A percentile compares a stretch with the other conserved stretches of the same genome.
Evolutionary conservation across 2,113 vertebrate species (phyloP).

Genomic region (Rhinoderma darwinii): DNA sequence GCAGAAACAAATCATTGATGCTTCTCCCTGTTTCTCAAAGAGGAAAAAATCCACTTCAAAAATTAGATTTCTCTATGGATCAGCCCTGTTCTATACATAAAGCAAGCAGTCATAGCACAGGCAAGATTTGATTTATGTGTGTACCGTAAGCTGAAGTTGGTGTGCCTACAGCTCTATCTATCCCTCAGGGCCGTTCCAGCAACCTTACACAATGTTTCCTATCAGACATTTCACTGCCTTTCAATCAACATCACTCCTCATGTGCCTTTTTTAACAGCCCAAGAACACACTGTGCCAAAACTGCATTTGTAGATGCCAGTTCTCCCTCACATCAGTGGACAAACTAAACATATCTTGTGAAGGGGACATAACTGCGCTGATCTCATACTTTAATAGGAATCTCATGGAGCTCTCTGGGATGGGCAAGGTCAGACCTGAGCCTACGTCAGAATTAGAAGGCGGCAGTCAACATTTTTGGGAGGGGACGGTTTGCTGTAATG

Average conservation of each 20-base stretch:
- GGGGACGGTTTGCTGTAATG: conserved; percentile 69
- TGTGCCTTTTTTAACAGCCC: conserved; percentile 35
- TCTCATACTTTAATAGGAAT: conserved; percentile 10
- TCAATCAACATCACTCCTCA: conserved; percentile 54
- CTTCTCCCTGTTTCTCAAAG: neutral
- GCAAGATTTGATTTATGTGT: conserved; percentile 46
- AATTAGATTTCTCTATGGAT: neutral
- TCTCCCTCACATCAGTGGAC: conserved; percentile 23
- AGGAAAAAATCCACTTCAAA: conserved; percentile 6
- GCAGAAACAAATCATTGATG: conserved; percentile 5
- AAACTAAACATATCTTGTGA: conserved; percentile 36
- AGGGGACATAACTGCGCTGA: neutral
- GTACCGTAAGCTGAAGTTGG: conserved; percentile 30
- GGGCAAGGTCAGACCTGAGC: neutral
- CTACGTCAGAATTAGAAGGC: conserved; percentile 34
- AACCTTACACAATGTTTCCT: conserved; percentile 49
- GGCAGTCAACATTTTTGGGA: conserved; percentile 53
- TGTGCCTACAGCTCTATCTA: conserved; percentile 48
- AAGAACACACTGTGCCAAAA: conserved; percentile 41
- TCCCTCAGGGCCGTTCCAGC: conserved; percentile 41
- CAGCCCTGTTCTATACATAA: conserved; percentile 25
- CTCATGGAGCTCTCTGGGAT: neutral
- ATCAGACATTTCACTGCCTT: conserved; percentile 47
- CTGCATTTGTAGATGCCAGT: conserved; percentile 41
- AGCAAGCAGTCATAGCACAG: conserved; percentile 20